Conservation (phyloP, 2,797 vertebrate genomes). For the Sparus aurata region DNA sequence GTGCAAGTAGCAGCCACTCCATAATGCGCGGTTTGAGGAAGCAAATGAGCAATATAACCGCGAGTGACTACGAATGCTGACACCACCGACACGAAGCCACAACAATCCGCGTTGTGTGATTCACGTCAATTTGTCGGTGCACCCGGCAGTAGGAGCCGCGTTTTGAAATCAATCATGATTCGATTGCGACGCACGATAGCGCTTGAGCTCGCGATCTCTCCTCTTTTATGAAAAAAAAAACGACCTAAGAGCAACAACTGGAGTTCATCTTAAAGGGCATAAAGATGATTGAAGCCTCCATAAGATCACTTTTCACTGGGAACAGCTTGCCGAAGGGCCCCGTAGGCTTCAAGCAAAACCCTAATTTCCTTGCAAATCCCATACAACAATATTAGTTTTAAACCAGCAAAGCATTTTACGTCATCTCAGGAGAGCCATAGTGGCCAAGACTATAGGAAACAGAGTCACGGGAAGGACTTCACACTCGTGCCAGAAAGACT, state of each 20-base stretch:
- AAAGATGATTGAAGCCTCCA: conserved; percentile 42
- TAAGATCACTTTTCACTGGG: conserved; percentile 74
- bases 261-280: conserved; percentile 28
- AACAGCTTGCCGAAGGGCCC: conserved; percentile 61
- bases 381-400: conserved; percentile 80
- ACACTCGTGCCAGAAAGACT: conserved; percentile 40
- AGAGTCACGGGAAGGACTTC: conserved; percentile 57
- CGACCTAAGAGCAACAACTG: conserved; percentile 2
- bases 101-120: conserved; percentile 28
- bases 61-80: conserved; percentile 45
- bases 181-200: neutral
- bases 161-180: conserved; percentile 7
- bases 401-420: conserved; percentile 75
- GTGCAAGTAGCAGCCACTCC: conserved; percentile 70
- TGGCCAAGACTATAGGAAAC: conserved; percentile 61
- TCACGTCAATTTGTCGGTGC: conserved; percentile 13
- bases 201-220: conserved; percentile 7
- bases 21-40: conserved; percentile 63
- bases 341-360: conserved; percentile 70
- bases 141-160: neutral
- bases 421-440: conserved; percentile 60
- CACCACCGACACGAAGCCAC: conserved; percentile 33
- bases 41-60: conserved; percentile 68
- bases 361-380: conserved; percentile 81
- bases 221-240: conserved; percentile 7